phyloP scores from a whole-genome alignment of 2,888 invertebrate genomes.

The Erynnis tages region DNA sequence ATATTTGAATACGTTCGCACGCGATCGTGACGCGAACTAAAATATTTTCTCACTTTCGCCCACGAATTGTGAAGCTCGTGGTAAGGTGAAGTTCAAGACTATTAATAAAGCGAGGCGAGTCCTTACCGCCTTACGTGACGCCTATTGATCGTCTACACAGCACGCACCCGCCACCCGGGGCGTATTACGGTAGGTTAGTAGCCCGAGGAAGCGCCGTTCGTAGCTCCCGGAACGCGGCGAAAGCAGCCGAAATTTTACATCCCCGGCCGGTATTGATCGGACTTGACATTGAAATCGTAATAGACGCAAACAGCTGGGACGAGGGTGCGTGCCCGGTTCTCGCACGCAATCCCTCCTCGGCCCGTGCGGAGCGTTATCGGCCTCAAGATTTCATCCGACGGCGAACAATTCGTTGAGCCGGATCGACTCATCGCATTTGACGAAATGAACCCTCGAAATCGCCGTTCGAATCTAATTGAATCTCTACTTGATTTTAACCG shows the following conservation, averaged over 20 bases:
- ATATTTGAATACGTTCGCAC: slow-evolving; percentile 28
- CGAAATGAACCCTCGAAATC: slow-evolving; percentile 10
- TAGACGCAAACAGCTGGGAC: slow-evolving; percentile 77
- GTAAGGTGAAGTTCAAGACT: slow-evolving; percentile 79
- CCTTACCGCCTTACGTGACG: slow-evolving; percentile 70
- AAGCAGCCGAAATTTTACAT: slow-evolving; percentile 75
- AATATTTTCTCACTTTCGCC: slow-evolving; percentile 66
- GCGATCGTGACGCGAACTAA: slow-evolving; percentile 49
- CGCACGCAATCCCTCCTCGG: slow-evolving; percentile 54
- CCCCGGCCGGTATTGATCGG: slow-evolving; percentile 78
- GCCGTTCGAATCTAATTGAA: slow-evolving; percentile 29
- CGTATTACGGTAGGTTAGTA: slow-evolving; percentile 81
- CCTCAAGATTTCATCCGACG: slow-evolving; percentile 19
- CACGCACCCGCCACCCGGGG: slow-evolving; percentile 69
- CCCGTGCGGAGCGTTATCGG: slow-evolving; percentile 24
- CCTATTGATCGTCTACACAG: slow-evolving; percentile 72
- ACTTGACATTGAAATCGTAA: slow-evolving; percentile 80
- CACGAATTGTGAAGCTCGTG: slow-evolving; percentile 53
- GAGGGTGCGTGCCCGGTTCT: slow-evolving; percentile 66
- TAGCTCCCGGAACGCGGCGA: slow-evolving; percentile 74
- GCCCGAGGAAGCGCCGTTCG: slow-evolving; percentile 59
- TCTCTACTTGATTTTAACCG: slow-evolving; percentile 30
- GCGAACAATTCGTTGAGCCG: slow-evolving; percentile 21
- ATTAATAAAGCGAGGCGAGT: slow-evolving; percentile 73
- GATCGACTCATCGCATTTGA: slow-evolving; percentile 21